These are phyloP conservation scores for Ophiodon elongatus DNA, from an alignment of 2,113 vertebrate genomes.

Conservation along the genomic window DNA sequence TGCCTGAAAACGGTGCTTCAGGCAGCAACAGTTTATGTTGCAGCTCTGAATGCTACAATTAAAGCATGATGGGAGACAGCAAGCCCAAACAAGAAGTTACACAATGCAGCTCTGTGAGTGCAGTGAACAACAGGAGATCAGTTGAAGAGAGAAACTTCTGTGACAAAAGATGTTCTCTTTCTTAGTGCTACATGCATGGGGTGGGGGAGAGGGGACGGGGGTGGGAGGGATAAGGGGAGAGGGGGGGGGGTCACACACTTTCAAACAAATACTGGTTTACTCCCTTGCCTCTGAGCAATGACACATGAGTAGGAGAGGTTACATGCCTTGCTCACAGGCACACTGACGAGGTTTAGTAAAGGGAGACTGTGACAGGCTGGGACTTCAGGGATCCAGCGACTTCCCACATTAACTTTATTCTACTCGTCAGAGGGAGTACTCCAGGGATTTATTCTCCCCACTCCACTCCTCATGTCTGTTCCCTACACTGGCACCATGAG, in stretches of 20 bases:
- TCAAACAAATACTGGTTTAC: background rate
- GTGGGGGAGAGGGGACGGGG: too few species aligned
- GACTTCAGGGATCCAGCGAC: background rate
- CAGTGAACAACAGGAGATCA: conserved; percentile 37
- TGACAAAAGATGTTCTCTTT: conserved; percentile 40
- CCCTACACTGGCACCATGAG: background rate
- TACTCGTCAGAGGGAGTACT: background rate
- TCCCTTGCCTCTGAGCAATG: background rate
- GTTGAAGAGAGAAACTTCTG: conserved; percentile 24
- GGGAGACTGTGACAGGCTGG: background rate
- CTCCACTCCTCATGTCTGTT: background rate
- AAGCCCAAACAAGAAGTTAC: conserved; percentile 53
- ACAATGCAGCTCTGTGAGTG: conserved; percentile 11
- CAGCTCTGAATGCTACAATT: conserved; percentile 4
- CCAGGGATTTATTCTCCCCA: background rate
- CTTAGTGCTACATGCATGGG: background rate
- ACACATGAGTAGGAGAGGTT: background rate
- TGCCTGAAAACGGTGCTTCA: background rate
- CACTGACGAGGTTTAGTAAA: background rate
- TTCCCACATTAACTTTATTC: background rate
- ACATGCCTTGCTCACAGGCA: background rate
- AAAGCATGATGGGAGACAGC: conserved; percentile 45
- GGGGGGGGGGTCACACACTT: background rate
- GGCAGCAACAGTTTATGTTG: conserved; percentile 34
- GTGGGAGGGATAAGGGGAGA: too few species aligned